phyloP scores from a whole-genome alignment of 2,888 invertebrate genomes.

The Brachyopa scutellaris region DNA sequence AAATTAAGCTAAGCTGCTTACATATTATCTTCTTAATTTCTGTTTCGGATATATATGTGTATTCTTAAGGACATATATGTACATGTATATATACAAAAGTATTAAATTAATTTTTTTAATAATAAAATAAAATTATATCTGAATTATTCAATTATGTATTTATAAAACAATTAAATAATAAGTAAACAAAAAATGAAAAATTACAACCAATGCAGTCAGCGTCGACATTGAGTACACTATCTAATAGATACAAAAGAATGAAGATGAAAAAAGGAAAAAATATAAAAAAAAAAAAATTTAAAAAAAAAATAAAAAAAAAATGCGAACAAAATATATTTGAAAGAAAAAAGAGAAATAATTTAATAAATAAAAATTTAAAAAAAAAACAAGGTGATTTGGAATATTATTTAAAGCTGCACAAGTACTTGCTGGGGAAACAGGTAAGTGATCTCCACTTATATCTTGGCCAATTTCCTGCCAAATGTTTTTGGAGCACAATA shows the following conservation, averaged over 20 bases:
- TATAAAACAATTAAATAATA: slow-evolving; percentile 54
- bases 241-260: slow-evolving; percentile 63
- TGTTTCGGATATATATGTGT: slow-evolving; percentile 49
- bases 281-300: slow-evolving; percentile 12
- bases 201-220: slow-evolving; percentile 62
- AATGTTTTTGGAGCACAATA: too few species aligned
- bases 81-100: slow-evolving; percentile 72
- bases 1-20: slow-evolving; percentile 46
- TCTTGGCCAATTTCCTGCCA: too few species aligned
- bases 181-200: slow-evolving; percentile 43
- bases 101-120: slow-evolving; percentile 75
- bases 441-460: too few species aligned
- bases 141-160: slow-evolving; percentile 75
- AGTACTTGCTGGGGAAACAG: too few species aligned
- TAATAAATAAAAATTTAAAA: slow-evolving; percentile 60
- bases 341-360: slow-evolving; percentile 65
- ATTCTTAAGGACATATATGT: slow-evolving; percentile 54
- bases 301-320: slow-evolving; percentile 42
- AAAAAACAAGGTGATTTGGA: slow-evolving; percentile 2
- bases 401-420: too few species aligned
- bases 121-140: slow-evolving; percentile 75
- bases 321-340: slow-evolving; percentile 62
- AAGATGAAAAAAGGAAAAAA: slow-evolving; percentile 40
- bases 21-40: slow-evolving; percentile 23
- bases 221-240: slow-evolving; percentile 68